A percentile compares a stretch with the other conserved stretches of the same genome.
Evolutionary conservation across 2,113 vertebrate genomes (phyloP).

Genomic region (Martes martes): DNA sequence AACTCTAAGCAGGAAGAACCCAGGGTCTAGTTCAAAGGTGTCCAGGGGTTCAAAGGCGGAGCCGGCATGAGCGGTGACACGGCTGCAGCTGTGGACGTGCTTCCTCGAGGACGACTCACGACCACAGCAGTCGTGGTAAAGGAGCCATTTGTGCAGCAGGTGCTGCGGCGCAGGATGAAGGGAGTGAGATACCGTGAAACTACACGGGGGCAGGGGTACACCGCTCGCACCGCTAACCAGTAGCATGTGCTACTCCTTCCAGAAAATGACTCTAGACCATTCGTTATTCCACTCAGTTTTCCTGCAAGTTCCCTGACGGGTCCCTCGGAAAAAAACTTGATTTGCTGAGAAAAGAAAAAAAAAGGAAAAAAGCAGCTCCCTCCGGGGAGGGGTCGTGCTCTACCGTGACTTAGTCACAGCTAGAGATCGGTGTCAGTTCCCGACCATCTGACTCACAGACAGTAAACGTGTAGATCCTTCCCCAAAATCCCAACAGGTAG

Average conservation of each 20-base stretch:
- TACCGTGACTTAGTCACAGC: neutral
- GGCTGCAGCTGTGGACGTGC: neutral
- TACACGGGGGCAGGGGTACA: neutral
- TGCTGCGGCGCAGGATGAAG: too few species aligned
- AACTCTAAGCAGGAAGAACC: neutral
- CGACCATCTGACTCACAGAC: neutral
- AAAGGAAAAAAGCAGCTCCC: neutral
- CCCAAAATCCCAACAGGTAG: slow-evolving; percentile 11
- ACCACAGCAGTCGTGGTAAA: rapidly evolving
- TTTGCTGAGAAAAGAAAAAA: neutral
- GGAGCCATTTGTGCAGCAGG: neutral
- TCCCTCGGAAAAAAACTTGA: neutral
- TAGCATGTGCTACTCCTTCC: neutral
- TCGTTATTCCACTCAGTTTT: neutral
- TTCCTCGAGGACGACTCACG: neutral
- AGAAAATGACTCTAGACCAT: neutral
- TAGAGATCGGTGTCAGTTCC: neutral
- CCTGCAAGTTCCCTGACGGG: neutral
- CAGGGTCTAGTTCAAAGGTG: neutral
- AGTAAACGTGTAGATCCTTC: neutral
- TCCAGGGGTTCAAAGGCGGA: neutral
- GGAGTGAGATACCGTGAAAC: neutral
- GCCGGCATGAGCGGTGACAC: neutral
- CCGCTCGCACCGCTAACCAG: rapidly evolving
- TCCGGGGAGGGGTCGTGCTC: neutral